These are phyloP conservation scores for Leptoteleia sp. DNA, from an alignment of 1,140 invertebrate genomes.

Conservation along the genomic window DNA sequence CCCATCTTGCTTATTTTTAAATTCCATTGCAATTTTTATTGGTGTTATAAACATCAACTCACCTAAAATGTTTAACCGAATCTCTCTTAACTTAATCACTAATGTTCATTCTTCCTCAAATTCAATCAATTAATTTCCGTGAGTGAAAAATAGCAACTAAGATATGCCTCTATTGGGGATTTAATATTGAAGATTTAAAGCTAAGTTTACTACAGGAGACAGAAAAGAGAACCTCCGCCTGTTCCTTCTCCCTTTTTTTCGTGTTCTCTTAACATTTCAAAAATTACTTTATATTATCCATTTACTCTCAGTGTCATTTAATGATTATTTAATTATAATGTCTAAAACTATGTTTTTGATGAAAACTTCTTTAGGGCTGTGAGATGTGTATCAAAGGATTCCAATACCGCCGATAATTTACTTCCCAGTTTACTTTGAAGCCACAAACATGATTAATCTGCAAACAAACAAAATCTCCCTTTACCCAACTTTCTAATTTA, in stretches of 20 bases:
- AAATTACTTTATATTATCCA: conserved; percentile 44
- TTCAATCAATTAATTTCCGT: conserved; percentile 20
- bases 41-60: no score
- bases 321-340: conserved; percentile 53
- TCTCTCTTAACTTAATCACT: no score
- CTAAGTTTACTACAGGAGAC: conserved; percentile 53
- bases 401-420: conserved; percentile 30
- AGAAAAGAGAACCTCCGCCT: conserved; percentile 9
- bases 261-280: conserved; percentile 33
- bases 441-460: conserved; percentile 85
- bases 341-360: conserved; percentile 59
- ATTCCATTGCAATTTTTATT: no score
- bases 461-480: conserved; percentile 69
- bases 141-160: conserved; percentile 53
- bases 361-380: conserved; percentile 49
- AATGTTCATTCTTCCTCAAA: conserved; percentile 9
- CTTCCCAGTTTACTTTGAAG: conserved; percentile 81
- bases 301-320: conserved; percentile 57
- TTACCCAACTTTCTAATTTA: no score
- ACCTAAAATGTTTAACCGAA: no score
- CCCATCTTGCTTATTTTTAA: no score
- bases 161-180: conserved; percentile 61
- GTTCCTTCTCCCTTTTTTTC: not conserved
- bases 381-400: conserved; percentile 59
- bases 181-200: conserved; percentile 54